These are phyloP conservation scores for Sitophilus oryzae DNA, from an alignment of 1,140 invertebrate genomes.

Conservation along the genomic window DNA sequence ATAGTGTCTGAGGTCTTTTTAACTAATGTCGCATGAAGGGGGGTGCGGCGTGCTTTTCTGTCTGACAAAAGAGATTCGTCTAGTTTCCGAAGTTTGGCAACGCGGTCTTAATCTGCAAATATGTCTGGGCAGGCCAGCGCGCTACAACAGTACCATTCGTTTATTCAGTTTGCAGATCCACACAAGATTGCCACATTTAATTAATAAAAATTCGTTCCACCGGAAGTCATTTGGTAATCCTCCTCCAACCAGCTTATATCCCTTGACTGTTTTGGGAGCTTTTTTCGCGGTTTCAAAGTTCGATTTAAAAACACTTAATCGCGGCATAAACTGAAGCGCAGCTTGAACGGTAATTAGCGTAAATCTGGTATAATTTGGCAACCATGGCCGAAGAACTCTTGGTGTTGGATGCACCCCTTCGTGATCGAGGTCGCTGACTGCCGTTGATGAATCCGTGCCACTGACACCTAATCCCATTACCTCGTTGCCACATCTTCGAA, in stretches of 20 bases:
- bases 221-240: not conserved
- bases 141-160: not conserved
- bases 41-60: too few species aligned
- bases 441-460: constrained; percentile 23
- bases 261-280: not conserved
- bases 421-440: constrained; percentile 23
- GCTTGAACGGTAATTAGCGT: not conserved
- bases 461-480: constrained; percentile 18
- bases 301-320: not conserved
- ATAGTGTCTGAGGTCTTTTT: too few species aligned
- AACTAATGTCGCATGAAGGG: too few species aligned
- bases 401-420: constrained; percentile 15
- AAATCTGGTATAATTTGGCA: constrained; percentile 14
- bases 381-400: constrained; percentile 4
- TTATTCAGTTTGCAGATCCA: constrained; percentile 1
- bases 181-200: constrained; percentile 7
- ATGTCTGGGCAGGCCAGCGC: not conserved
- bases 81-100: not conserved
- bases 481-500: constrained; percentile 5
- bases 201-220: constrained; percentile 1
- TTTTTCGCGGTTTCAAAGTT: not conserved
- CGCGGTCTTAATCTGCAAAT: not conserved
- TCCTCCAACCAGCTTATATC: not conserved
- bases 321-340: not conserved
- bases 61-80: not conserved